Percentiles rank a stretch among this genome's conserved stretches.
phyloP scores from a whole-genome alignment of 2,888 invertebrate species.

The Tortricodes alternella region DNA sequence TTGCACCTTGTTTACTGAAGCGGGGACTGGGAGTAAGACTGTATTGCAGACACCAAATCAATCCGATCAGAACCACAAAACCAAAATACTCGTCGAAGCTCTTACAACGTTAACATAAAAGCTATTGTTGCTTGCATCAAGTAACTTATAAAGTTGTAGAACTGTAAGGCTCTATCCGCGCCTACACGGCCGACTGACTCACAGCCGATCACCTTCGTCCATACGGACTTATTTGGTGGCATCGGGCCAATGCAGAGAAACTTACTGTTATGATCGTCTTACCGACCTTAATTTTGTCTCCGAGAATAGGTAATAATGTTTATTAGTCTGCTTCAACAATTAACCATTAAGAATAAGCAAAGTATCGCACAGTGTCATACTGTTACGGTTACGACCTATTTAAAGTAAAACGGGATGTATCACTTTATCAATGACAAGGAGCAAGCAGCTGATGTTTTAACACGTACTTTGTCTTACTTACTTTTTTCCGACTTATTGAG shows the following conservation, averaged over 20 bases:
- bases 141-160: no score
- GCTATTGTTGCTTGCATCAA: no score
- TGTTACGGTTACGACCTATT: no score
- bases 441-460: no score
- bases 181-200: conserved; percentile 69
- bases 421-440: no score
- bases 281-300: conserved; percentile 23
- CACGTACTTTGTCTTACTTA: no score
- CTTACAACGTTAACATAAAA: no score
- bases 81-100: no score
- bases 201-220: conserved; percentile 74
- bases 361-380: not conserved
- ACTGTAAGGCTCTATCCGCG: conserved; percentile 58
- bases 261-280: conserved; percentile 46
- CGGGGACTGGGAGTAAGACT: conserved; percentile 59
- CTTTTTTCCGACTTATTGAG: no score
- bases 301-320: conserved; percentile 24
- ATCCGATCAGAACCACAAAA: no score
- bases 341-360: not conserved
- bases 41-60: conserved; percentile 41
- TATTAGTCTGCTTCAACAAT: conserved; percentile 7
- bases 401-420: no score
- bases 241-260: conserved; percentile 65
- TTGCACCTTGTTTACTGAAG: conserved; percentile 51
- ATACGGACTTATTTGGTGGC: conserved; percentile 80